These are phyloP conservation scores for Physeter macrocephalus DNA, from an alignment of 2,113 vertebrate species.

Conservation along the genomic window DNA sequence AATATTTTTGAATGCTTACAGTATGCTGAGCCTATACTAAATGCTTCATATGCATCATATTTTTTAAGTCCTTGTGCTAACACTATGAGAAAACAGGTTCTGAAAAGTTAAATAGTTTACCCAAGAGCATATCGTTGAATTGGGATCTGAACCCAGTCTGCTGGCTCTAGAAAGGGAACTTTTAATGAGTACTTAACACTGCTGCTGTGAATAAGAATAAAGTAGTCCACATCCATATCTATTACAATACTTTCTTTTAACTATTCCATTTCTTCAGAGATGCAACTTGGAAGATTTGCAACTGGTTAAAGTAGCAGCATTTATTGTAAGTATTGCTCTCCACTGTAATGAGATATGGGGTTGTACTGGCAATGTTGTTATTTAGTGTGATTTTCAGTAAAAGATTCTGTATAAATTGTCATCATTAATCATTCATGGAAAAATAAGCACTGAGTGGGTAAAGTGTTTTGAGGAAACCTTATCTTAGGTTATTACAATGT, in stretches of 20 bases:
- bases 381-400: slow-evolving; percentile 62
- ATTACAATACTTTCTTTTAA: background rate
- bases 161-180: background rate
- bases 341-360: slow-evolving; percentile 5
- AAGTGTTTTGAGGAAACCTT: slow-evolving; percentile 51
- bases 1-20: background rate
- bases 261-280: background rate
- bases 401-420: slow-evolving; percentile 60
- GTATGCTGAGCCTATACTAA: background rate
- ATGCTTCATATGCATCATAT: background rate
- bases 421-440: slow-evolving; percentile 67
- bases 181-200: background rate
- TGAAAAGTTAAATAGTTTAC: background rate
- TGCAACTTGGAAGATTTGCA: background rate
- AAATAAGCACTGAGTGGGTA: slow-evolving; percentile 52
- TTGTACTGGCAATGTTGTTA: background rate
- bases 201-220: background rate
- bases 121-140: background rate
- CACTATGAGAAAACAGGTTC: background rate
- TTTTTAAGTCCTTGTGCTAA: background rate
- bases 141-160: background rate
- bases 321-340: background rate
- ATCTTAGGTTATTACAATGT: slow-evolving; percentile 59
- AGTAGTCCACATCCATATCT: background rate
- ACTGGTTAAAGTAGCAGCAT: background rate